phyloP scores from a whole-genome alignment of 1,140 invertebrate genomes.

The Pogonognathellus flavescens region DNA sequence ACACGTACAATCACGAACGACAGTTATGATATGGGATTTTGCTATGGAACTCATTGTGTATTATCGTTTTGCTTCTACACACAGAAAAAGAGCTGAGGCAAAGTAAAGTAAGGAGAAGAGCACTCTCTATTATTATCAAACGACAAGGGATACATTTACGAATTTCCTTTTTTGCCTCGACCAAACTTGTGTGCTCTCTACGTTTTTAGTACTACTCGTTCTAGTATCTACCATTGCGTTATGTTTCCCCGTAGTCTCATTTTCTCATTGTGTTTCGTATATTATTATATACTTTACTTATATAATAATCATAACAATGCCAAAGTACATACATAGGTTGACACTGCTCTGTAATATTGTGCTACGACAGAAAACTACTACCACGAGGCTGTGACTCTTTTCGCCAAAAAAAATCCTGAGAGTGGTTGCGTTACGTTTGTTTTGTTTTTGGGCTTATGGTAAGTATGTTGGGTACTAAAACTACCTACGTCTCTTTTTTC shows the following conservation, averaged over 20 bases:
- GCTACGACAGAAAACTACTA: neutral
- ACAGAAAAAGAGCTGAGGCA: neutral
- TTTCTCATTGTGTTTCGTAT: neutral
- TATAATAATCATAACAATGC: neutral
- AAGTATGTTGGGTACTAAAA: no score
- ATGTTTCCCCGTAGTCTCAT: constrained; percentile 36
- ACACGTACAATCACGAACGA: neutral
- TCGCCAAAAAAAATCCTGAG: no score
- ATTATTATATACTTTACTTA: neutral
- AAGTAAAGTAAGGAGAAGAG: neutral
- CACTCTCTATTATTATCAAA: constrained; percentile 38
- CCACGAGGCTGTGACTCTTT: no score
- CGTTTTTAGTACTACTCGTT: neutral
- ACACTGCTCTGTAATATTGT: no score
- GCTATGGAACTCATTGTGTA: neutral
- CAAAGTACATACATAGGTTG: neutral
- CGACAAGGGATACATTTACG: constrained; percentile 43
- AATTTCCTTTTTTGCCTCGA: constrained; percentile 45
- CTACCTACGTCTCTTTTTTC: no score
- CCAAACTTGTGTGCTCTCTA: neutral
- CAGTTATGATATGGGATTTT: neutral
- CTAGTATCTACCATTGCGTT: neutral
- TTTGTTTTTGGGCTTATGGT: no score
- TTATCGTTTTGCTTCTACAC: neutral
- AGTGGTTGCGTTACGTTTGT: no score